Evolutionary conservation across 2,113 vertebrate genomes (phyloP), one percentile per base, ranked within the genome.

Genomic region (Antennarius striatus): DNA sequence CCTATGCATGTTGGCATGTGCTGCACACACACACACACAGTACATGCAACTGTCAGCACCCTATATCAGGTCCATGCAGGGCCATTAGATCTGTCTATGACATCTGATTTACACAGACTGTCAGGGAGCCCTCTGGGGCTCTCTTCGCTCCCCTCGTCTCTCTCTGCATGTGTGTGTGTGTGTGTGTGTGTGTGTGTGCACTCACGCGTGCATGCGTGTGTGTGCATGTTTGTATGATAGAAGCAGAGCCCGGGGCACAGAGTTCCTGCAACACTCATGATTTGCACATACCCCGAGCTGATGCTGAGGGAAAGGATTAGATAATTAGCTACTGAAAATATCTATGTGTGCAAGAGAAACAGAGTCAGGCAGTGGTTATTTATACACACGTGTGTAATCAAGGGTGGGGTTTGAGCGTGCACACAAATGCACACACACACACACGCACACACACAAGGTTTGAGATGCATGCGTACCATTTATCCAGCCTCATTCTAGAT

Each of bases 101-200:
- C 80, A 70, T 78, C 43, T 91, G 91, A 92, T 91, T 92, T 90
- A 92, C 83, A 67, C 56, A 13, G 13, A 62, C 85, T 89, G 88
- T 89, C 87, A 89, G 42, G 32, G 30, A 58, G 52, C 65, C 73
- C 78, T 52, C 29, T 75, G 75, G 82, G 66, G 53, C 75, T 83
- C 64, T 80, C 85, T 81, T 82, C 75, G 80, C 83, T 90, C 32
- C 91, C 82, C 87, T 76, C 78, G 22, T 49, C 5, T 36, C 59
- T 43, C 10, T 49, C 29, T 28, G 55, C 36, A 45, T 56, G 42
- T 29, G 17, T 50, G 49, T 17, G 54, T 51, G 14, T 28, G n/a
- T 50, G 66, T 59, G 62, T 29, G 17, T 30, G 48, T 46, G 54
- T 55, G 29, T 55, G 42, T n/a, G 43, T 42, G 53, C n/a, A n/a